phyloP scores from a whole-genome alignment of 2,113 vertebrate species.

The Candoia aspera region DNA sequence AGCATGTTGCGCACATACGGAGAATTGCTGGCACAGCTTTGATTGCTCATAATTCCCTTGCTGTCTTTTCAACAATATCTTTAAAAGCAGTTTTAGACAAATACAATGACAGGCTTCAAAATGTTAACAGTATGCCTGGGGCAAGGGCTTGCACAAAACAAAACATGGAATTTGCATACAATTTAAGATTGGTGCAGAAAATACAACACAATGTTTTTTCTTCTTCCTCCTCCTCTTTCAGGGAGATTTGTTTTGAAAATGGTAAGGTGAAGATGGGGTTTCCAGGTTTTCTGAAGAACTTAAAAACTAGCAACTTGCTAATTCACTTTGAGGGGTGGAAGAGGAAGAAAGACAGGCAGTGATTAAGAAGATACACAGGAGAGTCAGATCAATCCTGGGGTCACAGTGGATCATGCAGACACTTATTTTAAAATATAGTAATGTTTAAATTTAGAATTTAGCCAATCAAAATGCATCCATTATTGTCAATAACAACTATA shows the following conservation, averaged over 20 bases:
- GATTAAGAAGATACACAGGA: neutral
- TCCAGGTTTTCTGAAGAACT: neutral
- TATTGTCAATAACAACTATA: neutral
- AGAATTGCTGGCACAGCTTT: neutral
- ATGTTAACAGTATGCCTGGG: neutral
- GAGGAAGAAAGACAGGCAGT: neutral
- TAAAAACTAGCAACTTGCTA: neutral
- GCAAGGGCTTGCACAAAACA: neutral
- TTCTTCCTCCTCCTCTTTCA: neutral
- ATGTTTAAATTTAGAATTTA: neutral
- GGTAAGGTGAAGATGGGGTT: too few species aligned
- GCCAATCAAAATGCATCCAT: neutral
- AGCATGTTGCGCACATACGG: neutral
- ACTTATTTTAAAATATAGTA: neutral
- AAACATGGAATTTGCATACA: neutral
- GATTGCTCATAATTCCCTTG: neutral
- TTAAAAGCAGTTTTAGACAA: slow-evolving; percentile 18
- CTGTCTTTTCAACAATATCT: neutral
- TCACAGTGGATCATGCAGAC: neutral
- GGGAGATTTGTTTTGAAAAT: too few species aligned
- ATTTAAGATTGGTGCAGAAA: neutral
- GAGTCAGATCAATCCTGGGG: neutral
- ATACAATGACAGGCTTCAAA: neutral
- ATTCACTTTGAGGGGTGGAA: neutral
- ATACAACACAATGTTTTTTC: neutral